Percentiles rank a stretch among this genome's conserved stretches.
Evolutionary conservation across 2,797 vertebrate species (phyloP).

Genomic region (Poeciliopsis infans): DNA sequence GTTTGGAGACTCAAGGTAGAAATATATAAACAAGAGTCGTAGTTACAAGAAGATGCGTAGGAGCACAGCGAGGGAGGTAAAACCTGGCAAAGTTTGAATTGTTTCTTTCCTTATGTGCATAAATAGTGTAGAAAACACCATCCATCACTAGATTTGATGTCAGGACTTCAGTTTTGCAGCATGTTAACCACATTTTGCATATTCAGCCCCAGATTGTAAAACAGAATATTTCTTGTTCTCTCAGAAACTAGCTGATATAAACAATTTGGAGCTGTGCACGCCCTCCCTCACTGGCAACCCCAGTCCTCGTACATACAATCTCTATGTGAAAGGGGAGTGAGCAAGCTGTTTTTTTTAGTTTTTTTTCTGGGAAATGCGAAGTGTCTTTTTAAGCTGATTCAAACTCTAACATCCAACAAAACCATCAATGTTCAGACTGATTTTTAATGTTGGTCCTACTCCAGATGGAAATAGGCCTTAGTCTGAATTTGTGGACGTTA

Average conservation of each 20-base stretch:
- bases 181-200: background rate
- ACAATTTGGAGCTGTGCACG: background rate
- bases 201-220: background rate
- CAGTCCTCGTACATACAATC: background rate
- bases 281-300: background rate
- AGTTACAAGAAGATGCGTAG: background rate
- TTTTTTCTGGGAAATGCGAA: background rate
- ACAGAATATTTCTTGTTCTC: background rate
- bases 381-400: background rate
- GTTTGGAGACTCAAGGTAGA: background rate
- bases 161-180: background rate
- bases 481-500: background rate
- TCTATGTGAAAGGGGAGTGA: background rate
- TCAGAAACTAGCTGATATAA: background rate
- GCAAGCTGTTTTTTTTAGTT: background rate
- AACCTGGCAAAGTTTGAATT: background rate
- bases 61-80: background rate
- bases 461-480: background rate
- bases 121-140: background rate
- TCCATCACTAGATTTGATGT: background rate
- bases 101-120: background rate
- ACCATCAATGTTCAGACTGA: background rate
- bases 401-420: background rate
- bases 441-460: background rate
- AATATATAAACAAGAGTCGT: background rate